Percentiles rank a stretch among this genome's conserved stretches.
Conservation (phyloP, 2,113 vertebrate genomes). For the Xiphorhynchus elegans region DNA sequence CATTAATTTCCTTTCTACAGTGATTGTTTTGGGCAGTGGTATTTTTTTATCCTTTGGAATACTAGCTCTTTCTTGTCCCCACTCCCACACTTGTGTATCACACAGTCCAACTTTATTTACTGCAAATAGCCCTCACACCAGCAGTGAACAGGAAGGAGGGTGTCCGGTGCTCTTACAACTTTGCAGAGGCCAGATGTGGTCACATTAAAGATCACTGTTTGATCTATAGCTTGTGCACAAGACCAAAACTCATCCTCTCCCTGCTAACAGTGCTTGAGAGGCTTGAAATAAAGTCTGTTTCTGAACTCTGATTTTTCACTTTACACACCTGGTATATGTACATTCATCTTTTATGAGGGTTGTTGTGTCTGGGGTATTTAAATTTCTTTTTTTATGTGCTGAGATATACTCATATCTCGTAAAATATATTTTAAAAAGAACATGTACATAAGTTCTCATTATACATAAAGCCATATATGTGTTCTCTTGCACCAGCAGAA, state of each 20-base stretch:
- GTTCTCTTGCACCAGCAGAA: background rate
- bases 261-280: background rate
- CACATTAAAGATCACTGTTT: background rate
- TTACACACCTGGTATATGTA: background rate
- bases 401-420: background rate
- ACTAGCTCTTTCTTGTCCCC: background rate
- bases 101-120: background rate
- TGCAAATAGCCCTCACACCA: background rate
- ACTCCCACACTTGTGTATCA: fast-evolving
- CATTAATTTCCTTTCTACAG: background rate
- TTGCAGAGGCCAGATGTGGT: background rate
- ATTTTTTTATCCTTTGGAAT: background rate
- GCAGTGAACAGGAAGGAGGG: fast-evolving
- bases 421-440: background rate
- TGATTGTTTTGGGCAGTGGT: background rate
- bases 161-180: fast-evolving
- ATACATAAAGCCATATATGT: background rate
- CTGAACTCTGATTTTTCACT: background rate
- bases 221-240: background rate
- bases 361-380: background rate
- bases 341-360: background rate
- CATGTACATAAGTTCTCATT: background rate
- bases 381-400: background rate
- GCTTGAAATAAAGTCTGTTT: background rate
- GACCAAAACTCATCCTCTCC: background rate